Conservation (phyloP, 2,888 invertebrate species). For the Geophilus truncorum region DNA sequence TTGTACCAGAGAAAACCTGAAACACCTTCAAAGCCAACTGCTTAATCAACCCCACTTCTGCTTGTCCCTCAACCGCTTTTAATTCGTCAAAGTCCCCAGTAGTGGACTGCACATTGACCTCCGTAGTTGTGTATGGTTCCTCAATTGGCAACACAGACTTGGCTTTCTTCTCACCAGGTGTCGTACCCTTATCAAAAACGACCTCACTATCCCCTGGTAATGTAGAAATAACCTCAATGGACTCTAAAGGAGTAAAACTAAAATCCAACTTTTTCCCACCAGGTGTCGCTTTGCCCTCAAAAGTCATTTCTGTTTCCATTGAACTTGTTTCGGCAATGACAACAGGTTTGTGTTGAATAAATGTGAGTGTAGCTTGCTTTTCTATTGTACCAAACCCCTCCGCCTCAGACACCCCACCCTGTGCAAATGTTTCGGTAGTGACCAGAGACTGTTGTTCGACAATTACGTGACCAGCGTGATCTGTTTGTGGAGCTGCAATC, state of each 20-base stretch:
- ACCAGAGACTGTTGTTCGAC: constrained; percentile 30
- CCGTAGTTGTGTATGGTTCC: constrained; percentile 5
- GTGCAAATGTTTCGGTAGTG: constrained; percentile 30
- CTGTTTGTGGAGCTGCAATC: background rate
- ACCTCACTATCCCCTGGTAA: constrained; percentile 33
- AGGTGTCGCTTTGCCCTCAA: constrained; percentile 30
- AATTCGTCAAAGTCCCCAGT: background rate
- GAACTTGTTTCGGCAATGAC: background rate
- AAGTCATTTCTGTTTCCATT: constrained; percentile 25
- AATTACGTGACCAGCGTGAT: constrained; percentile 6
- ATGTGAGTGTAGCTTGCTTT: background rate
- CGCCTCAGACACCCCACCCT: background rate
- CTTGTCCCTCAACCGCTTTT: background rate
- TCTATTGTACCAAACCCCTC: background rate
- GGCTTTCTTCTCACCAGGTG: constrained; percentile 26
- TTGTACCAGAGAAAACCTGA: constrained; percentile 33
- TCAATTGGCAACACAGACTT: background rate
- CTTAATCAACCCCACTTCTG: constrained; percentile 28
- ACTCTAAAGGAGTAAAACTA: constrained; percentile 37
- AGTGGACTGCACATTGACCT: constrained; percentile 4
- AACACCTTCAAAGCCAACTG: constrained; percentile 36
- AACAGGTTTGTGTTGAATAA: constrained; percentile 11
- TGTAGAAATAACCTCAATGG: constrained; percentile 38
- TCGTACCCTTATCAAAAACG: constrained; percentile 13
- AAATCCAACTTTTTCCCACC: constrained; percentile 35